Evolutionary conservation across 2,113 vertebrate species (phyloP).

Genomic region (Shinisaurus crocodilurus): DNA sequence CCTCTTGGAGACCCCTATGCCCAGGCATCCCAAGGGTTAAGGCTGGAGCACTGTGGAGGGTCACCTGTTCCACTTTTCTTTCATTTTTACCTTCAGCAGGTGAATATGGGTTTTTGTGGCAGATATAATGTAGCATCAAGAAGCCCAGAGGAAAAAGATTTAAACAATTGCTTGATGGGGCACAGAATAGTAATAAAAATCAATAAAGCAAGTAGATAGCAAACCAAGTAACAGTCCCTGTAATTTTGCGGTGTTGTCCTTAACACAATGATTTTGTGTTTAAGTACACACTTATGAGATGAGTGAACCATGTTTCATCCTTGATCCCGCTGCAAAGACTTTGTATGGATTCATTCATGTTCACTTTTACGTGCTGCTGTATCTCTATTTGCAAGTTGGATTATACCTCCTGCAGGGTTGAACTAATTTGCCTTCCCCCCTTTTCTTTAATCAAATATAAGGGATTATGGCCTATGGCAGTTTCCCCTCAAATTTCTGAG

Average conservation of each 20-base stretch:
- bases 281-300: neutral
- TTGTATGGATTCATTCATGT: neutral
- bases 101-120: neutral
- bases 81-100: neutral
- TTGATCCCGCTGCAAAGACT: constrained; percentile 11
- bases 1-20: fast-evolving
- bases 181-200: constrained; percentile 27
- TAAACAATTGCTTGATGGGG: constrained; percentile 5
- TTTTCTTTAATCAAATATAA: neutral
- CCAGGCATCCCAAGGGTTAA: neutral
- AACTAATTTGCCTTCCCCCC: neutral
- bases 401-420: fast-evolving
- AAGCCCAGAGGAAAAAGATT: fast-evolving
- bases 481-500: neutral
- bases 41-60: fast-evolving
- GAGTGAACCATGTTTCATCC: neutral
- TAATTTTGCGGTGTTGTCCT: neutral
- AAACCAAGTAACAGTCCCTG: constrained; percentile 5
- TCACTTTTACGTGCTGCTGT: neutral
- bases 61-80: neutral
- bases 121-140: neutral
- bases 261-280: neutral
- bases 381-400: neutral
- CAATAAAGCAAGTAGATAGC: constrained; percentile 31
- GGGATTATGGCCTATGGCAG: neutral